Evolutionary conservation across 2,113 vertebrate genomes (phyloP).

Genomic region (Megaceryle maxima): DNA sequence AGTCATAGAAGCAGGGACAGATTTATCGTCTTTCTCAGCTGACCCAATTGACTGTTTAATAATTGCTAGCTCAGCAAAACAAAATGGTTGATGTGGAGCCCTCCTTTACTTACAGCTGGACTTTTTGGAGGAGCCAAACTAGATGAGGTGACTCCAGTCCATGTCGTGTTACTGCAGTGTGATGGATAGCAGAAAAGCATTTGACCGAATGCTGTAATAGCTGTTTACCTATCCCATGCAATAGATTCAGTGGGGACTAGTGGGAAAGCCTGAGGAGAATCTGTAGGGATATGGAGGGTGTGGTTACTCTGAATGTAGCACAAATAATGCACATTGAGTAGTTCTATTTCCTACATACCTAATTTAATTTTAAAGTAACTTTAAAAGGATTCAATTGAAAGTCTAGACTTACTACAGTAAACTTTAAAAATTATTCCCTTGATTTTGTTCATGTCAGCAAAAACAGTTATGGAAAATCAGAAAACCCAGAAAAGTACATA

Average conservation of each 20-base stretch:
- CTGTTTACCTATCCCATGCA: accelerated
- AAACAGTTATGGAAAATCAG: not conserved
- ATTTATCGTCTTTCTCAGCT: not conserved
- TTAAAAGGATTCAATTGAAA: not conserved
- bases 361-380: not conserved
- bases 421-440: not conserved
- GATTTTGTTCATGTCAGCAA: not conserved
- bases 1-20: not conserved
- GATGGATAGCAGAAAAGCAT: not conserved
- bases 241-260: not conserved
- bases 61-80: not conserved
- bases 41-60: not conserved
- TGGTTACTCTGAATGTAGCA: not conserved
- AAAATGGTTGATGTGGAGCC: not conserved
- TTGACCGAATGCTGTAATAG: not conserved
- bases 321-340: accelerated
- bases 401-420: not conserved
- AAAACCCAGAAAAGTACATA: not conserved
- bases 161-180: not conserved
- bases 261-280: not conserved
- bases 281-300: not conserved
- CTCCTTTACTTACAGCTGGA: not conserved
- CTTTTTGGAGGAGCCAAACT: not conserved
- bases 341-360: not conserved
- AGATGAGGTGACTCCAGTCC: not conserved